Conservation (phyloP, 2,888 invertebrate genomes). For the Julus scandinavius region DNA sequence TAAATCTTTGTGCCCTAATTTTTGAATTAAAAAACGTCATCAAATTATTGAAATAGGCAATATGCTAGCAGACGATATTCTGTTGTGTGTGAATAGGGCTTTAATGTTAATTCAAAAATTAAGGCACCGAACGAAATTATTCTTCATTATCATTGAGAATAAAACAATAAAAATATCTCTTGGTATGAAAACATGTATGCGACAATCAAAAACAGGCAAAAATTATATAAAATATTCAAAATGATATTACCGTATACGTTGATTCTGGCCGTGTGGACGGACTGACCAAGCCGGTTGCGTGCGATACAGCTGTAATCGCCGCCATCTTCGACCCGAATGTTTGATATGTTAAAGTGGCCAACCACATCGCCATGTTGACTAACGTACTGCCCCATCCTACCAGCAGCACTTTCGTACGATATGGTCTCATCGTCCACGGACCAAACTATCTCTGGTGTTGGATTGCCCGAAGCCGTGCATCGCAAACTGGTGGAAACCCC, state of each 20-base stretch:
- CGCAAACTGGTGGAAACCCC: slow-evolving; percentile 34
- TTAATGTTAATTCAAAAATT: too few species aligned
- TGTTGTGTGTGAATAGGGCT: too few species aligned
- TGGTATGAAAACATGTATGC: neutral
- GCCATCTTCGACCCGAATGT: slow-evolving; percentile 59
- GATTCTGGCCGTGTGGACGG: slow-evolving; percentile 57
- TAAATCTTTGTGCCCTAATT: too few species aligned
- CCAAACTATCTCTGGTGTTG: slow-evolving; percentile 44
- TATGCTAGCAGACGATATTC: too few species aligned
- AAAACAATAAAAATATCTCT: too few species aligned
- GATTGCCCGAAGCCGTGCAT: slow-evolving; percentile 52
- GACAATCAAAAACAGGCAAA: neutral
- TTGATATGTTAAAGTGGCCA: slow-evolving; percentile 61
- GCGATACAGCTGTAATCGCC: slow-evolving; percentile 58
- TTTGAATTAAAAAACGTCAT: too few species aligned
- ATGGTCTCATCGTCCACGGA: slow-evolving; percentile 47
- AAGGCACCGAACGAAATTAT: too few species aligned
- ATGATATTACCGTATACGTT: slow-evolving; percentile 56
- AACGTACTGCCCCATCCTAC: slow-evolving; percentile 6
- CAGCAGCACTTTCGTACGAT: neutral
- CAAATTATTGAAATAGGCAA: too few species aligned
- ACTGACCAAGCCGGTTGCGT: slow-evolving; percentile 56
- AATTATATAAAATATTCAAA: neutral
- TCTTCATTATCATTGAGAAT: too few species aligned
- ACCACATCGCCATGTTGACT: slow-evolving; percentile 61